Conservation (phyloP, 1,140 invertebrate species). For the Bombyx mori region DNA sequence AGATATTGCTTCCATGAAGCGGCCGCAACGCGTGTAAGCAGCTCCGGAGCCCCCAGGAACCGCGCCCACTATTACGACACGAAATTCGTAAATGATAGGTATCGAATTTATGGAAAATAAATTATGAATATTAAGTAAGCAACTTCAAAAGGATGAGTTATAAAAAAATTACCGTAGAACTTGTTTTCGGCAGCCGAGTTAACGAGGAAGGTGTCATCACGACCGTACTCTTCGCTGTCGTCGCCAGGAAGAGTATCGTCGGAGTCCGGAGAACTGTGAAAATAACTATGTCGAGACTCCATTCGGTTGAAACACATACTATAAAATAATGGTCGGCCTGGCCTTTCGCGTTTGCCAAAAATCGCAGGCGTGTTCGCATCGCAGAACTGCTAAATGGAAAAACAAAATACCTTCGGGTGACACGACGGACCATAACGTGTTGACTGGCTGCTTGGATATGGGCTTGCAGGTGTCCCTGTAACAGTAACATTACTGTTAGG, state of each 20-base stretch:
- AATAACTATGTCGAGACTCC: conserved; percentile 2
- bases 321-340: conserved; percentile 32
- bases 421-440: conserved; percentile 76
- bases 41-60: conserved; percentile 68
- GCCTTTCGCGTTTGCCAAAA: too few relatives aligned
- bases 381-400: neutral
- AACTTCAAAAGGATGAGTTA: neutral
- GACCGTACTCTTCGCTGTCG: conserved; percentile 81
- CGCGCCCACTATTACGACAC: conserved; percentile 39
- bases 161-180: conserved; percentile 78
- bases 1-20: conserved; percentile 73
- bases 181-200: conserved; percentile 87
- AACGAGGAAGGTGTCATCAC: conserved; percentile 89
- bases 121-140: neutral
- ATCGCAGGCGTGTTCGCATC: conserved; percentile 22
- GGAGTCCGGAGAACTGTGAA: conserved; percentile 83
- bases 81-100: neutral
- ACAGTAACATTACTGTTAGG: conserved; percentile 12
- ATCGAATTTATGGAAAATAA: neutral
- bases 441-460: conserved; percentile 51
- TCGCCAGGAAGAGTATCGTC: conserved; percentile 86
- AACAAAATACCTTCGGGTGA: conserved; percentile 73
- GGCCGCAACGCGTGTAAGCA: conserved; percentile 60
- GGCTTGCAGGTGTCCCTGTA: conserved; percentile 27
- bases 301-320: neutral